Evolutionary conservation across 2,113 vertebrate genomes (phyloP).

Genomic region (Anhinga rufa): DNA sequence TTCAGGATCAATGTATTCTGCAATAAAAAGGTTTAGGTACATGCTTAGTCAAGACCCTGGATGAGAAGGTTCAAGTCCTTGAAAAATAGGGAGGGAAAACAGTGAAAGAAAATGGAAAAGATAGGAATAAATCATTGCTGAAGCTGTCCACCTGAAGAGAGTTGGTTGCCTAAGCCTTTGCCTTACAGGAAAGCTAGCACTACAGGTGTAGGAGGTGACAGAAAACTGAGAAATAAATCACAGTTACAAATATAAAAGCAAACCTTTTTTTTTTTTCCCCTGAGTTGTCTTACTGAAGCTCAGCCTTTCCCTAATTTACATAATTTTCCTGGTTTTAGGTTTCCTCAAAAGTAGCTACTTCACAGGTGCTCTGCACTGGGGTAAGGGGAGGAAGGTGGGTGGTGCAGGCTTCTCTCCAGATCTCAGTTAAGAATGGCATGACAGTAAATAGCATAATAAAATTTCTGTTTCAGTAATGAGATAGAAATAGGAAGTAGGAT

Average conservation of each 20-base stretch:
- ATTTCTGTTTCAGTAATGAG: neutral
- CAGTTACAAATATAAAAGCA: neutral
- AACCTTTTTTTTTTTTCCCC: neutral
- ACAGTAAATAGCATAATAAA: neutral
- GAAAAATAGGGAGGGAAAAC: neutral
- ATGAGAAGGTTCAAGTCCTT: neutral
- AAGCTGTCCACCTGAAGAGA: neutral
- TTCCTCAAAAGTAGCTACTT: neutral
- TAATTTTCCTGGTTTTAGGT: neutral
- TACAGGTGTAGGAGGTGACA: neutral
- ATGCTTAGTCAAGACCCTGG: neutral
- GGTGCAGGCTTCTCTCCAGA: neutral
- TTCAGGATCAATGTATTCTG: neutral
- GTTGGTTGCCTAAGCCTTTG: neutral
- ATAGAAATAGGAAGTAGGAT: neutral
- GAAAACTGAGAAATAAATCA: neutral
- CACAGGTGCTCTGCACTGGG: neutral
- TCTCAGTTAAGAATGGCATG: neutral
- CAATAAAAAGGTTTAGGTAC: neutral
- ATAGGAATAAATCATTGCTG: neutral
- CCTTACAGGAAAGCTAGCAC: neutral
- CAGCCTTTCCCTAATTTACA: neutral
- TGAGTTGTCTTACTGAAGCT: neutral
- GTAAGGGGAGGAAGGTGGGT: neutral
- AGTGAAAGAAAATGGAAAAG: neutral